Percentiles rank a stretch among this genome's conserved stretches.
Conservation (phyloP, 2,888 invertebrate genomes). For the Toxonevra muliebris region DNA sequence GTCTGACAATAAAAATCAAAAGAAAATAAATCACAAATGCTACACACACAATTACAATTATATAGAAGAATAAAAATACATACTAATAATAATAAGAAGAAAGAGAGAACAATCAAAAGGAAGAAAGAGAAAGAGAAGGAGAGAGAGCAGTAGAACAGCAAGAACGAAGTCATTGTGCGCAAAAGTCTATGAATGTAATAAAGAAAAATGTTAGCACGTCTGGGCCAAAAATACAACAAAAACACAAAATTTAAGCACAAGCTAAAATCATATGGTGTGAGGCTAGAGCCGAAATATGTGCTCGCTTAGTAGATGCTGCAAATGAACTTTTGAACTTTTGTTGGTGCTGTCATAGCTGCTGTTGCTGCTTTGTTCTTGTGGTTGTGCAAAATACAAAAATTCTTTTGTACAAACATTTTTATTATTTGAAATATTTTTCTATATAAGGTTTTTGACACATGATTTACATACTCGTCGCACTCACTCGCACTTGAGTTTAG, state of each 20-base stretch:
- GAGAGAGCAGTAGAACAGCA: background rate
- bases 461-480: too few species aligned
- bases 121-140: background rate
- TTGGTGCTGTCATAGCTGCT: background rate
- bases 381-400: too few species aligned
- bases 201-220: background rate
- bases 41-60: background rate
- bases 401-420: too few species aligned
- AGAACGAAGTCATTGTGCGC: background rate
- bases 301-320: background rate
- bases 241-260: too few species aligned
- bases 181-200: background rate
- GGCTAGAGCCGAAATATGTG: background rate
- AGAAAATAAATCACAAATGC: background rate
- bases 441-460: too few species aligned
- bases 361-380: too few species aligned
- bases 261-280: background rate
- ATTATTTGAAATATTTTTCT: too few species aligned
- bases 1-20: background rate
- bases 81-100: background rate
- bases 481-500: too few species aligned
- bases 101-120: background rate
- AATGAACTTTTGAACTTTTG: background rate
- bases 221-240: background rate
- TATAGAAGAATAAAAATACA: background rate